Base-by-base conservation (phyloP, 2,797 vertebrate species). In the Macropodus opercularis region DNA sequence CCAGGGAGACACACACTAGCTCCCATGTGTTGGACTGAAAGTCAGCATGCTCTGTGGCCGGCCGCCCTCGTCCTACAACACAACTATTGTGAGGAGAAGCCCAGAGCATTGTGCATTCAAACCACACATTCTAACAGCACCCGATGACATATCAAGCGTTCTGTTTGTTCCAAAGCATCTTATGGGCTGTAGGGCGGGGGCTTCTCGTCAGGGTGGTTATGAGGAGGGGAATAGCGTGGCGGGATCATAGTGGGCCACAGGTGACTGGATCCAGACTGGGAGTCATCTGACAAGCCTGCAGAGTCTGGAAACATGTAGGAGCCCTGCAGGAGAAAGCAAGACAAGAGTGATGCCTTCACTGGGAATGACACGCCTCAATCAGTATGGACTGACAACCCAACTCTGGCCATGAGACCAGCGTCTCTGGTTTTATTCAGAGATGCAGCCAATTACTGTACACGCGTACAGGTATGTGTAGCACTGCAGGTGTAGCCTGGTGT, bases 171-270 rank as follows among this genome's bases (percentile, higher is more conserved):
- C 12, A 15, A 4, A 61, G 39, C 50, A 1, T 35, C 23, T 92
- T 91, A 99, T 0, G 97, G 97, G 66, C 95, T 98, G 83, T 99
- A 99, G 13, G 98, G 96, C 2, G 98, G 97, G 13, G 97, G 98
- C 85, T 99, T 99, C 82, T 99, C 98, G 31, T 98, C 96, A 4
- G 97, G 96, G 10, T 95, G 96, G 64, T 94, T 95, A 82, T 98
- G 96, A 0, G 97, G 95, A 7, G 98, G 96, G 0, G 96, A 98
- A 81, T 99, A 99, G 56, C 94, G 94, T 42, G 98, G 97, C 0
- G 98, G 96, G 0, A 95, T 88, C 24, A 94, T 93, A 0, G 94
- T 95, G 63, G 97, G 95, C 97, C 97, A 98, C 88, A 96, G 93
- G 63, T 95, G 95, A 82, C 96, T 99, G 58, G 92, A 89, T 73